Evolutionary conservation across 2,888 invertebrate species (phyloP), one percentile per base, ranked within the genome.

Genomic region (Drosophila parthenogenetica): DNA sequence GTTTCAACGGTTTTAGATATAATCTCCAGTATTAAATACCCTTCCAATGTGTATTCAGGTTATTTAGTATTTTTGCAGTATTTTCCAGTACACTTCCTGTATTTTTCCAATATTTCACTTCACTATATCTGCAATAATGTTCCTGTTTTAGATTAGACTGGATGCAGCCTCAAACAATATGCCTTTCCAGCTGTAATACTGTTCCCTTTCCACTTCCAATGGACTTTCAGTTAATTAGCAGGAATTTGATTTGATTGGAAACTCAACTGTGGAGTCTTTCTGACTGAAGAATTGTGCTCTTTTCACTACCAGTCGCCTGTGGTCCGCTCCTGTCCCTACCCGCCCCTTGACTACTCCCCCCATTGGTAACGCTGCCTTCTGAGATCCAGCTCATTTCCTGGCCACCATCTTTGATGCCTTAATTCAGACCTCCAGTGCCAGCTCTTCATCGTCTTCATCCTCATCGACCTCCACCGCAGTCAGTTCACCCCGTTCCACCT

Each of bases 391-490:
- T 73, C 50, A 51, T 49, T 43, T 51, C 14, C 40, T 37, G 46
- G 22, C 16, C 42, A 14, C n/a, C 40, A 29, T 7, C 8, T 3
- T 8, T 13, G 13, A 7, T 19, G n/a, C 16, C n/a, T 16, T n/a
- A 14, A 39, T 63, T 73, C 50, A 87, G 7, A 87, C 84, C 50
- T 85, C 88, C 59, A 79, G 61, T 45, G 86, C 86, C 74, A 72
- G 77, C 37, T 79, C 77, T 49, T 74, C 66, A 11, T 63, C 63
- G 7, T 73, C 63, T 46, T 73, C 72, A 32, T 69, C 77, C 32
- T 62, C 61, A 37, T 67, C 57, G 16, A 29, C 59, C 11, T 35
- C 50, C 29, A 39, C 58, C 0, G 48, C 13, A 1, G 55, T 16
- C 55, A 54, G 11, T 10, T 61, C 45, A 2, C 11, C 45, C 13